These are phyloP conservation scores for Drosophila bipectinata DNA, from an alignment of 1,140 invertebrate species.

Conservation along the genomic window DNA sequence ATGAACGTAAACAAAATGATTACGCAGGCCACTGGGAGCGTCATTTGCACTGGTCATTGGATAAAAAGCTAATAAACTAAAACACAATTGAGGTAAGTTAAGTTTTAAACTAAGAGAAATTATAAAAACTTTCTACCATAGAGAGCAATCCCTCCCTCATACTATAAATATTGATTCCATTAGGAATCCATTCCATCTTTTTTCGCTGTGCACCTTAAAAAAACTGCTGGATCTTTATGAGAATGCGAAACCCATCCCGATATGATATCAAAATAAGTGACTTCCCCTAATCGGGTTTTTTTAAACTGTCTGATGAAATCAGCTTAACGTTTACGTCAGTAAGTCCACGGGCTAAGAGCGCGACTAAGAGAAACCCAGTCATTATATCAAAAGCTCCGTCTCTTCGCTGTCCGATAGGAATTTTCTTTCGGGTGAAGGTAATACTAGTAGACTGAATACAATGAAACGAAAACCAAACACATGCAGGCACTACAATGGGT, in stretches of 20 bases:
- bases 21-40: constrained; percentile 59
- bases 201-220: constrained; percentile 5
- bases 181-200: too few relatives aligned
- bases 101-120: not conserved
- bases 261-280: constrained; percentile 24
- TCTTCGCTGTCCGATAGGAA: not conserved
- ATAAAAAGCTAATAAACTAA: not conserved
- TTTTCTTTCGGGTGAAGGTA: constrained; percentile 12
- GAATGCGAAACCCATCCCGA: constrained; percentile 26
- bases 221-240: constrained; percentile 23
- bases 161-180: too few relatives aligned
- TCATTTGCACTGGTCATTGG: constrained; percentile 9
- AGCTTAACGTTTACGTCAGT: constrained; percentile 24
- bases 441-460: not conserved
- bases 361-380: not conserved
- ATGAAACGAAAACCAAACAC: constrained; percentile 18
- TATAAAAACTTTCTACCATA: not conserved
- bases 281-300: constrained; percentile 18
- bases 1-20: constrained; percentile 77
- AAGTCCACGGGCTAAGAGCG: constrained; percentile 8
- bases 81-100: constrained; percentile 5
- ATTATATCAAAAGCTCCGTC: not conserved
- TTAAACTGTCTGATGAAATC: constrained; percentile 39
- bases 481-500: constrained; percentile 31
- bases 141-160: too few relatives aligned